Conservation (phyloP, 2,113 vertebrate genomes). For the Crypturellus undulatus region DNA sequence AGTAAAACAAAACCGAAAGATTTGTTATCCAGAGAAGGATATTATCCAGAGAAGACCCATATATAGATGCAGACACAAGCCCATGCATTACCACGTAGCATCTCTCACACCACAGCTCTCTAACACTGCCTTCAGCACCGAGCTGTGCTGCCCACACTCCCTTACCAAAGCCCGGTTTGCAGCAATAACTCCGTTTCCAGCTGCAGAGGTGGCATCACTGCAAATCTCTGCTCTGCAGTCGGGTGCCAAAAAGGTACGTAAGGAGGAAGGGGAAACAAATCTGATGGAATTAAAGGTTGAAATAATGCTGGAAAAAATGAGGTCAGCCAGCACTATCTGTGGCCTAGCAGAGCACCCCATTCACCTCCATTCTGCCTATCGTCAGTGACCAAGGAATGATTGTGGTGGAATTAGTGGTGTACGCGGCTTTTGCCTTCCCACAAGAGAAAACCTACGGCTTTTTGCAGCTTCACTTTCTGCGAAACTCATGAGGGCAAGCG, state of each 20-base stretch:
- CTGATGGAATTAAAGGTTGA: background rate
- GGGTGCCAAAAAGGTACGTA: background rate
- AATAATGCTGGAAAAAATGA: background rate
- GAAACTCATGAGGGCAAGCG: background rate
- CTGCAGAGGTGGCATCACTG: background rate
- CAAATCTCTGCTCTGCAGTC: background rate
- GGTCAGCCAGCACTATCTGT: background rate
- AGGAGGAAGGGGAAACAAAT: background rate
- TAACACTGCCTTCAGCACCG: background rate
- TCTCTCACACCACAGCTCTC: background rate
- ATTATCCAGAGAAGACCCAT: background rate
- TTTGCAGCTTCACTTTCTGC: background rate
- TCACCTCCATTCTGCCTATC: background rate
- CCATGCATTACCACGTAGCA: background rate
- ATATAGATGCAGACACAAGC: background rate
- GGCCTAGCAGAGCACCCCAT: background rate
- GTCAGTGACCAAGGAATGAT: background rate
- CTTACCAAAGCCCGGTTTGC: background rate
- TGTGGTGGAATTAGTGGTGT: background rate
- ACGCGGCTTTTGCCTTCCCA: conserved; percentile 33
- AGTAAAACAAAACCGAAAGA: too few species aligned
- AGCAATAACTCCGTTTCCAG: background rate
- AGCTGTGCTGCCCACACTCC: background rate
- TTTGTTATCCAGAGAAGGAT: too few species aligned
- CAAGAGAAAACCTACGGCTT: conserved; percentile 4